A percentile compares a stretch with the other conserved stretches of the same genome.
phyloP scores from a whole-genome alignment of 2,888 invertebrate genomes.

The Aromia moschata region DNA sequence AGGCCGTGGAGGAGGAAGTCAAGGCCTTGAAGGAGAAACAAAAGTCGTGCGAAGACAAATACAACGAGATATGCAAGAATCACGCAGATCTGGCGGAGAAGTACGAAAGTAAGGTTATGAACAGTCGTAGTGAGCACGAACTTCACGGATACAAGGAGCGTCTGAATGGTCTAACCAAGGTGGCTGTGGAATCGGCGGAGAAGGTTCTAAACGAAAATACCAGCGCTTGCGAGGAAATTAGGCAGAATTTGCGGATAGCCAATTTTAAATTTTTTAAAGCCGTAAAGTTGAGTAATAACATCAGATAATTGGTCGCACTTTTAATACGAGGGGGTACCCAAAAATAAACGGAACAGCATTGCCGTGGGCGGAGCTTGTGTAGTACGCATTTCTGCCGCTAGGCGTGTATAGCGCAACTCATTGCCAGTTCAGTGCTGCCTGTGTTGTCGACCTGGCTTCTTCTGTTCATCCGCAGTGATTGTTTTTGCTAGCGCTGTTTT shows the following conservation, averaged over 20 bases:
- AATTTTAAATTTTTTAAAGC: constrained; percentile 32
- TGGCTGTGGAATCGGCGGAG: background rate
- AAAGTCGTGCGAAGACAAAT: constrained; percentile 16
- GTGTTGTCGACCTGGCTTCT: too few species aligned
- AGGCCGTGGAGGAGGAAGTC: constrained; percentile 33
- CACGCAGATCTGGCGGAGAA: constrained; percentile 27
- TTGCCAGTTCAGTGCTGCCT: too few species aligned
- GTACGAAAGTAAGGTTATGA: constrained; percentile 18
- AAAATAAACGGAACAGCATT: too few species aligned
- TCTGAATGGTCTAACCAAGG: constrained; percentile 18
- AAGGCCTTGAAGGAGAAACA: constrained; percentile 25
- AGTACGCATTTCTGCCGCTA: too few species aligned
- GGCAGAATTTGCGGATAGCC: constrained; percentile 33
- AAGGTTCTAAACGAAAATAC: background rate
- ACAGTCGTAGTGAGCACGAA: constrained; percentile 14
- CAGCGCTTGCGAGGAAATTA: constrained; percentile 10
- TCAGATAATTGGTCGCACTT: too few species aligned
- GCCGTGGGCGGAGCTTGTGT: too few species aligned
- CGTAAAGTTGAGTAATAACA: too few species aligned
- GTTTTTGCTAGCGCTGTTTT: too few species aligned
- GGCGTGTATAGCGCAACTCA: too few species aligned
- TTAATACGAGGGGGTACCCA: too few species aligned
- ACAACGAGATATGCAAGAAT: constrained; percentile 9
- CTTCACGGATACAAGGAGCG: constrained; percentile 19
- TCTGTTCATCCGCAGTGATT: too few species aligned